These are phyloP conservation scores for Morelia viridis DNA, from an alignment of 2,797 vertebrate species.

Conservation along the genomic window DNA sequence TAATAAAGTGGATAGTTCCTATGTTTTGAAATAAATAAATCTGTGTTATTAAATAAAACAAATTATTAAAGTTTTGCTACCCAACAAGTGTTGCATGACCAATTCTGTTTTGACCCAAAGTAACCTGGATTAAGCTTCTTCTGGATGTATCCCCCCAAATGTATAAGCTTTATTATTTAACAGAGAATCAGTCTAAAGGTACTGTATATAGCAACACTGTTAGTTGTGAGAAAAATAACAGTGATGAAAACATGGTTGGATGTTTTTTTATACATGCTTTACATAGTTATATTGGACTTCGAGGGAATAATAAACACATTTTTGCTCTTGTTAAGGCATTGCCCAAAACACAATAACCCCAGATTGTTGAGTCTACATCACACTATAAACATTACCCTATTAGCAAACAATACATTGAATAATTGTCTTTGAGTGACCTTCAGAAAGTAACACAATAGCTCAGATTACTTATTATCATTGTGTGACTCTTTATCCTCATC, in stretches of 20 bases:
- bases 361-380: conserved; percentile 65
- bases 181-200: conserved; percentile 1
- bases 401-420: conserved; percentile 56
- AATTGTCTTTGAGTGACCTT: conserved; percentile 65
- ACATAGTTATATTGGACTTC: background rate
- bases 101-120: conserved; percentile 43
- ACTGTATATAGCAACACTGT: conserved; percentile 25
- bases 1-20: background rate
- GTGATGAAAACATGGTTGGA: conserved; percentile 17
- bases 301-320: conserved; percentile 39
- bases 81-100: conserved; percentile 22
- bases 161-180: conserved; percentile 13
- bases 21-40: conserved; percentile 13
- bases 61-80: conserved; percentile 23
- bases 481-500: conserved; percentile 57
- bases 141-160: background rate
- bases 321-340: conserved; percentile 58
- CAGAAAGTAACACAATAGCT: conserved; percentile 62
- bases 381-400: conserved; percentile 61
- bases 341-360: conserved; percentile 65
- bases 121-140: background rate
- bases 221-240: conserved; percentile 8
- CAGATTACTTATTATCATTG: conserved; percentile 66
- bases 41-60: conserved; percentile 46
- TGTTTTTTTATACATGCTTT: conserved; percentile 42